Conservation (phyloP, 2,113 vertebrate genomes). For the Trochalopteron elliotii region DNA sequence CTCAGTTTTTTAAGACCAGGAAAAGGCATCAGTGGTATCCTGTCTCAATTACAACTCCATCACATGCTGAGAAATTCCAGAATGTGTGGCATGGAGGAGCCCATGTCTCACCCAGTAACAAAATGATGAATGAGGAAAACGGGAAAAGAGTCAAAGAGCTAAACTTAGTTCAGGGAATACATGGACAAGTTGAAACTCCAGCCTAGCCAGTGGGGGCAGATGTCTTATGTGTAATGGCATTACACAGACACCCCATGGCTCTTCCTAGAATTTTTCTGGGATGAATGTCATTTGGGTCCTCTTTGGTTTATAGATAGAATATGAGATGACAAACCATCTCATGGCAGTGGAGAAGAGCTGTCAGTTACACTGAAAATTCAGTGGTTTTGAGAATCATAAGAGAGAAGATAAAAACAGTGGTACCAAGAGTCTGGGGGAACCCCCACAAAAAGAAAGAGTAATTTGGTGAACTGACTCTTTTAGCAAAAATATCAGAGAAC, state of each 20-base stretch:
- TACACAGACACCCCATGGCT: rapidly evolving
- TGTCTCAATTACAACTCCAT: neutral
- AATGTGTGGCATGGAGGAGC: neutral
- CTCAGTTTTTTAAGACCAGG: neutral
- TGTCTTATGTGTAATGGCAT: neutral
- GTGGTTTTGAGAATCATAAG: neutral
- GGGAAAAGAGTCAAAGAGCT: neutral
- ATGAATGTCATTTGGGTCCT: neutral
- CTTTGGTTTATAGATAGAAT: neutral
- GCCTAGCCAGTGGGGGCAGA: neutral
- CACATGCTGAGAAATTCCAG: neutral
- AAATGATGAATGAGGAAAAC: neutral
- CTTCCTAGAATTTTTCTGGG: neutral
- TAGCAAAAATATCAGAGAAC: neutral
- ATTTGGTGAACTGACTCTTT: neutral
- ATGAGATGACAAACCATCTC: neutral
- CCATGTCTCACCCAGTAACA: neutral
- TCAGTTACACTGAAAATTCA: neutral
- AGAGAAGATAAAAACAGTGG: neutral
- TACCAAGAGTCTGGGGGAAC: neutral
- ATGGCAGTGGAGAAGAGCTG: neutral
- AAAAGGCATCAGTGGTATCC: neutral
- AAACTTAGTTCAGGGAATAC: slow-evolving; percentile 8
- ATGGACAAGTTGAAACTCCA: neutral
- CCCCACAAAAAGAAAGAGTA: neutral